Evolutionary conservation across 1,140 invertebrate species (phyloP).

Genomic region (Heterodera carotae): DNA sequence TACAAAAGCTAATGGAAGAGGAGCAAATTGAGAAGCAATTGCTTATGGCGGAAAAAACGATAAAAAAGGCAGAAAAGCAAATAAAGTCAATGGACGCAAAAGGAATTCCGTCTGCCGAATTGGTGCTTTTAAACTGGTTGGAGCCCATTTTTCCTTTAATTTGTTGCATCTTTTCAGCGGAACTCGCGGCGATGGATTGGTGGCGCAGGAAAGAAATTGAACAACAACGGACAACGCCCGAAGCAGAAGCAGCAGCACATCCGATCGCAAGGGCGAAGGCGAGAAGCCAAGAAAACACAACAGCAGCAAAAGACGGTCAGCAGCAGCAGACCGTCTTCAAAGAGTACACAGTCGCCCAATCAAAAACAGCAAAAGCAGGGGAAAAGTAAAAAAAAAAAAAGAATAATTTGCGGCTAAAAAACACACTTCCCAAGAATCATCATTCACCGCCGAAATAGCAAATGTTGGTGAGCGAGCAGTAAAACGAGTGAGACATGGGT

Average conservation of each 20-base stretch:
- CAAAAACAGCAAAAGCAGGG: too few species aligned
- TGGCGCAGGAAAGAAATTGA: not conserved
- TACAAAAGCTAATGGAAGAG: constrained; percentile 26
- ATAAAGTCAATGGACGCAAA: constrained; percentile 9
- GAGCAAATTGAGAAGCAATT: constrained; percentile 22
- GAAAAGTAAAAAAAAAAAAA: too few species aligned
- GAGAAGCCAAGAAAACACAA: constrained; percentile 22
- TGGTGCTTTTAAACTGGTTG: not conserved
- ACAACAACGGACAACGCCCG: not conserved
- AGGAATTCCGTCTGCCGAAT: not conserved
- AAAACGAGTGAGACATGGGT: constrained; percentile 50
- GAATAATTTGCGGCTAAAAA: not conserved
- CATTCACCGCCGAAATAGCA: constrained; percentile 45
- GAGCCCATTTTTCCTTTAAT: not conserved
- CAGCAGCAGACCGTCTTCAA: too few species aligned
- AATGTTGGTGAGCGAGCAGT: constrained; percentile 33
- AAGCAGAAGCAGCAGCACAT: not conserved
- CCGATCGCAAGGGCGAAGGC: constrained; percentile 5
- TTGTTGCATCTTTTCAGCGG: not conserved
- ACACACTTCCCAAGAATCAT: too few species aligned
- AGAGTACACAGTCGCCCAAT: too few species aligned
- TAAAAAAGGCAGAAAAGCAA: constrained; percentile 11
- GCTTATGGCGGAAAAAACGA: not conserved
- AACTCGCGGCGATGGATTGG: not conserved
- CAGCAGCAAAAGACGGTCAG: not conserved